Base-by-base conservation (phyloP, 2,113 vertebrate genomes). In the Dicaeum eximium region DNA sequence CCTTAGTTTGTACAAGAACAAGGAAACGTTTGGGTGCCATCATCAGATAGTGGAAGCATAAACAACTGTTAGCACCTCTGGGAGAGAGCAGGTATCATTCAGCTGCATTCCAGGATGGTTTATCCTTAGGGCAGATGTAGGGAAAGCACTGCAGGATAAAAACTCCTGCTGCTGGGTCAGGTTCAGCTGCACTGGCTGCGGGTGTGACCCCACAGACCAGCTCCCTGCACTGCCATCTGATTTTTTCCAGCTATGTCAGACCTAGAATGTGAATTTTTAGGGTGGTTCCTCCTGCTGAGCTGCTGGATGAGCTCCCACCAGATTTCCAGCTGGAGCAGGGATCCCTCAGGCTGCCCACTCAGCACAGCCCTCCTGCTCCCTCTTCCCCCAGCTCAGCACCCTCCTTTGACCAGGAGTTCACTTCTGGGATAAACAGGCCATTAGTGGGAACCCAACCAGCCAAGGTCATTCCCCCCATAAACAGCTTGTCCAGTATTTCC, bases 101-200 rank as follows among this genome's bases (percentile, higher is more conserved):
- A 33, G 38, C 69, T 88, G 53, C 42, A 47, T 38, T 50, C 64
- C 47, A 20, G 0, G 8, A 3, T 3, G 2, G 5, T 40, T 91
- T 92, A 45, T 31, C 19, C 75, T 58, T 5, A 57, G 53, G 12
- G 53, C 12, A 53, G 35, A 48, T 33, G 2, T 1, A 25, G 45
- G 40, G 78, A 30, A 81, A 93, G 37, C 24, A 11, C 21, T 35
- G 58, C 54, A 9, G 1, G 31, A 75, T 28, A 65, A 7, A 58
- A 54, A 7, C 15, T 48, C 48, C 53, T 66, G 6, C 53, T 66
- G 6, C 6, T 28, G 44, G 51, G 7, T 70, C 44, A 13, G 62
- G 22, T 22, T n/a, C 44, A 37, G 57, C n/a, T 3, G 72, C 45
- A 33, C 23, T 0, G 0, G 47, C 44, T 53, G n/a, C 0, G 5